phyloP scores from a whole-genome alignment of 2,797 vertebrate genomes.

The Adrianichthys oophorus region DNA sequence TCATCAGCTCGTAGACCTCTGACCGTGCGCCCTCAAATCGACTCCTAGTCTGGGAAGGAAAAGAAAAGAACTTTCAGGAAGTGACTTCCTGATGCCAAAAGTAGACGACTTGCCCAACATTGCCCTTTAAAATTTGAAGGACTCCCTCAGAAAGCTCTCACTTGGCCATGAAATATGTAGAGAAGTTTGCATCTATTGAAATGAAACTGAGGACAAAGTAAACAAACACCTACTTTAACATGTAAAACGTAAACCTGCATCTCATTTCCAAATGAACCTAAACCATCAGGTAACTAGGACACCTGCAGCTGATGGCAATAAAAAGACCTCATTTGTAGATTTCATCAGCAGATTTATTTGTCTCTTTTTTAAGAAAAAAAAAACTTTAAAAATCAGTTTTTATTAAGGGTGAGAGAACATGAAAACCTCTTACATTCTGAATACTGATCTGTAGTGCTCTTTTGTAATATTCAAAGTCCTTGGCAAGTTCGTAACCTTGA shows the following conservation, averaged over 20 bases:
- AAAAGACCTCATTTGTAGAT: background rate
- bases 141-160: conserved; percentile 24
- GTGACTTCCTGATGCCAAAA: conserved; percentile 23
- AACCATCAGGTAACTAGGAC: background rate
- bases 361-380: too few relatives aligned
- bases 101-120: conserved; percentile 3
- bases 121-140: conserved; percentile 11
- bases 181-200: background rate
- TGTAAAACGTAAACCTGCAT: background rate
- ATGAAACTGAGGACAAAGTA: background rate
- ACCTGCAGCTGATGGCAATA: background rate
- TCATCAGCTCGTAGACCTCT: conserved; percentile 94
- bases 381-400: too few relatives aligned
- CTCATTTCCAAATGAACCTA: background rate
- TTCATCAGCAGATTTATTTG: too few relatives aligned
- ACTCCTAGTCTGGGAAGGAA: conserved; percentile 84
- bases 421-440: conserved; percentile 87
- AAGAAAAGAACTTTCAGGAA: conserved; percentile 25
- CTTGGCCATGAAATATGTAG: background rate
- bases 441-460: conserved; percentile 95
- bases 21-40: conserved; percentile 94
- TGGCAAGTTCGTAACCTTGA: conserved; percentile 96
- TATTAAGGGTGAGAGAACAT: background rate
- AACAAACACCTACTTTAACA: background rate
- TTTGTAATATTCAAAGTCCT: conserved; percentile 98